Evolutionary conservation across 2,888 invertebrate species (phyloP).

Genomic region (Thalpophila matura): DNA sequence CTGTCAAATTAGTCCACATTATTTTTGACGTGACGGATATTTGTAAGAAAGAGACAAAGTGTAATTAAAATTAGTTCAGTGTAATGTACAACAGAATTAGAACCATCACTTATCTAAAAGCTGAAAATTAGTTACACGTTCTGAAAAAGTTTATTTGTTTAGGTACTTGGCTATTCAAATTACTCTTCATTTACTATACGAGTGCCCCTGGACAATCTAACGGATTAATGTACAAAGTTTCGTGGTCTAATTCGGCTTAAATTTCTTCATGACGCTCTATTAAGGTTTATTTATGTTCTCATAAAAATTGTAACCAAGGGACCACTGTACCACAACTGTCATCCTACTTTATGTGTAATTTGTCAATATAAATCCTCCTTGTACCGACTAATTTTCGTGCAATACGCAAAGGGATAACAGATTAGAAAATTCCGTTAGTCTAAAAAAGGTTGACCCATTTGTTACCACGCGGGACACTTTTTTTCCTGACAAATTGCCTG

Average conservation of each 20-base stretch:
- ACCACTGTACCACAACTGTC: slow-evolving; percentile 53
- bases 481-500: slow-evolving; percentile 87
- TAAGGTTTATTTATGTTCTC: slow-evolving; percentile 59
- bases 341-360: slow-evolving; percentile 57
- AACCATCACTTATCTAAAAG: neutral
- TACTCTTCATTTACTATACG: slow-evolving; percentile 38
- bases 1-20: too few relatives aligned
- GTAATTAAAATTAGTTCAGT: too few relatives aligned
- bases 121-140: neutral
- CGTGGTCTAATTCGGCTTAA: slow-evolving; percentile 51
- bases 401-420: slow-evolving; percentile 76
- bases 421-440: slow-evolving; percentile 82
- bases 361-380: slow-evolving; percentile 64
- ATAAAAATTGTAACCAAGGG: slow-evolving; percentile 59
- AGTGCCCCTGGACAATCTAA: slow-evolving; percentile 54
- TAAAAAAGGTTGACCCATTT: slow-evolving; percentile 86
- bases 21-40: too few relatives aligned
- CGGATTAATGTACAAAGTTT: slow-evolving; percentile 61
- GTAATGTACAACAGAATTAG: neutral
- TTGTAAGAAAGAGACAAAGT: too few relatives aligned
- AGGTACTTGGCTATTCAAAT: slow-evolving; percentile 41
- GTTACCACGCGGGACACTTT: slow-evolving; percentile 82
- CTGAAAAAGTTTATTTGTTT: slow-evolving; percentile 29
- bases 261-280: slow-evolving; percentile 58
- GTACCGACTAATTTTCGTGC: slow-evolving; percentile 66